phyloP scores from a whole-genome alignment of 53 echinoderm and acorn worm genomes.

The Paelopatides confundens region DNA sequence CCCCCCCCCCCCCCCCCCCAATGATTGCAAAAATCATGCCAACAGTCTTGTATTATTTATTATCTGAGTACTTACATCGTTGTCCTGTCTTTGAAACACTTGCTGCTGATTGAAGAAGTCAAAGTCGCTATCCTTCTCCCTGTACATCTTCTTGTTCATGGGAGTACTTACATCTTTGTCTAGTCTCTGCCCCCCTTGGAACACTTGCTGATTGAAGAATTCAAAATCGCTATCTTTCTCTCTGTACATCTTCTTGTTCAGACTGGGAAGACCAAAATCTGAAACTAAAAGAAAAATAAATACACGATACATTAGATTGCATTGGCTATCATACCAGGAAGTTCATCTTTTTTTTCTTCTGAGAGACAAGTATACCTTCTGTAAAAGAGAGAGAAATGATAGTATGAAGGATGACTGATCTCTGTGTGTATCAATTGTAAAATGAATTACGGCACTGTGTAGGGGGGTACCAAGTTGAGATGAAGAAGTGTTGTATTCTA shows the following conservation, averaged over 20 bases:
- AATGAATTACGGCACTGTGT: too few relatives aligned
- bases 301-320: too few relatives aligned
- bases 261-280: constrained; percentile 74
- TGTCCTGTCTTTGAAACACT: constrained; percentile 70
- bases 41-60: too few relatives aligned
- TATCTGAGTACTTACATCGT: constrained; percentile 81
- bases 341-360: too few relatives aligned
- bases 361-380: too few relatives aligned
- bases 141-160: constrained; percentile 44
- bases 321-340: too few relatives aligned
- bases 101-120: constrained; percentile 47
- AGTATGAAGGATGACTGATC: too few relatives aligned
- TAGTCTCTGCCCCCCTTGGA: constrained; percentile 64
- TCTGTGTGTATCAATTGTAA: too few relatives aligned
- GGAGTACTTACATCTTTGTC: constrained; percentile 84
- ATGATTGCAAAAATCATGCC: not conserved
- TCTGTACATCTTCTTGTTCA: constrained; percentile 47
- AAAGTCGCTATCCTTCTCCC: constrained; percentile 53
- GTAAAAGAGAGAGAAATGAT: too few relatives aligned
- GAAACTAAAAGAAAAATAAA: constrained; percentile 26
- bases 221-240: constrained; percentile 56
- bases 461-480: too few relatives aligned
- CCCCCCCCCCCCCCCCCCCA: too few relatives aligned
- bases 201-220: constrained; percentile 55
- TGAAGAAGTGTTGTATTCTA: too few relatives aligned